Conservation (phyloP, 1,140 invertebrate species). For the Drosophila rhopaloa region DNA sequence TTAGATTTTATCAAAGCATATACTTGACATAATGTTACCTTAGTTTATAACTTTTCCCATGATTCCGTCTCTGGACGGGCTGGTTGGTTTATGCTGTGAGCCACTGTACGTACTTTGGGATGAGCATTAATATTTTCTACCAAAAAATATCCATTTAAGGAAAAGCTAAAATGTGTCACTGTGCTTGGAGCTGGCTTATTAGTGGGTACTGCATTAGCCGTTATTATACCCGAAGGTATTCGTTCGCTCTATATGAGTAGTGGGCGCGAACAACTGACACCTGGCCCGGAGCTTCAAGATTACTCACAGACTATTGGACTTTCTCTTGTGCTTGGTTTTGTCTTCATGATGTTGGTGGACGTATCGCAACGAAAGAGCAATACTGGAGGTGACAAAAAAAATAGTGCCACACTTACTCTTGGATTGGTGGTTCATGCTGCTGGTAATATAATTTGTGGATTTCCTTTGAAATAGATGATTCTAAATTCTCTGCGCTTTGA, state of each 20-base stretch:
- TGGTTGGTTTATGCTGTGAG: no score
- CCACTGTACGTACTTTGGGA: no score
- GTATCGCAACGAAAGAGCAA: slow-evolving; percentile 88
- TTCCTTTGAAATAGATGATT: background rate
- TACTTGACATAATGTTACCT: no score
- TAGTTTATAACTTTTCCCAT: no score
- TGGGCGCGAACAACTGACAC: slow-evolving; percentile 13
- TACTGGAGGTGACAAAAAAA: slow-evolving; percentile 87
- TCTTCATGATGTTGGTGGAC: slow-evolving; percentile 99
- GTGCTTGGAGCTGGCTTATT: slow-evolving; percentile 98
- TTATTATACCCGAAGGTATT: slow-evolving; percentile 99
- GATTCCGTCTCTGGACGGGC: no score
- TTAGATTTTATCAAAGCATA: no score
- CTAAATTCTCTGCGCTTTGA: background rate
- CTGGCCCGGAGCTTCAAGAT: slow-evolving; percentile 68
- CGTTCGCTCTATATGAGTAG: slow-evolving; percentile 89
- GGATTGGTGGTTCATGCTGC: slow-evolving; percentile 98
- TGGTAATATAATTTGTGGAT: slow-evolving; percentile 27
- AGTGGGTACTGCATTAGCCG: slow-evolving; percentile 98
- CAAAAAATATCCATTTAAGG: slow-evolving; percentile 86
- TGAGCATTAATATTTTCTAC: background rate
- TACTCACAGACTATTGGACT: slow-evolving; percentile 88
- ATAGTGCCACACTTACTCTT: slow-evolving; percentile 92
- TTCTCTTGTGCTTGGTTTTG: slow-evolving; percentile 90
- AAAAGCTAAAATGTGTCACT: slow-evolving; percentile 96